Percentiles rank a stretch among this genome's conserved stretches.
phyloP scores from a whole-genome alignment of 2,797 vertebrate genomes.

The Mionectes olivaceus region DNA sequence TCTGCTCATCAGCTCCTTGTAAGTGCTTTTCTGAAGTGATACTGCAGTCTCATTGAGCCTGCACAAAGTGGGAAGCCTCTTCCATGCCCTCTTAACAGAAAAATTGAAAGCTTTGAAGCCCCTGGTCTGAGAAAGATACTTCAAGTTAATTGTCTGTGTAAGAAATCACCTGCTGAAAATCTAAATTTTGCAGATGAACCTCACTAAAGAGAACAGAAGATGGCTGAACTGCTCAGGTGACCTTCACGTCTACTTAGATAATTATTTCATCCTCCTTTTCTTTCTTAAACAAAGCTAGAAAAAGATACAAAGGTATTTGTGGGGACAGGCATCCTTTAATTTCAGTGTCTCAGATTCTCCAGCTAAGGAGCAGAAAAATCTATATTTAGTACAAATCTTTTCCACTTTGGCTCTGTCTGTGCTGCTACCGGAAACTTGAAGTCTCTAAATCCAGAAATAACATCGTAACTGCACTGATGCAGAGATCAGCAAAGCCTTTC shows the following conservation, averaged over 20 bases:
- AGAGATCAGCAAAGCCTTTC: not conserved
- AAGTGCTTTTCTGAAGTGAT: not conserved
- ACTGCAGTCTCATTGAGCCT: not conserved
- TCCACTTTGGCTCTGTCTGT: not conserved
- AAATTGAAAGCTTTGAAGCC: not conserved
- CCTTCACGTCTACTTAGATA: not conserved
- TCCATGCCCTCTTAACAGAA: not conserved
- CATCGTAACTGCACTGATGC: not conserved
- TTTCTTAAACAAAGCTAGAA: not conserved
- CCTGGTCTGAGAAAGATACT: not conserved
- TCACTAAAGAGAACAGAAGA: not conserved
- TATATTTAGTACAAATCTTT: not conserved
- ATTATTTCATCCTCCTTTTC: not conserved
- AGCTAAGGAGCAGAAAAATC: not conserved
- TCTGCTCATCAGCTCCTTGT: not conserved
- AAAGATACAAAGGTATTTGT: not conserved
- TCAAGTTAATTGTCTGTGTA: conserved; percentile 2
- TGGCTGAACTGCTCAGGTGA: not conserved
- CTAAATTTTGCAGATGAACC: not conserved
- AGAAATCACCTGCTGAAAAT: not conserved
- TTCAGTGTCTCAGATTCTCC: not conserved
- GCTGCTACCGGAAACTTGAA: not conserved
- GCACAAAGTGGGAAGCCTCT: not conserved
- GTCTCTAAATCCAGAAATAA: not conserved
- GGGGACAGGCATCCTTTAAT: not conserved